Percentiles rank a stretch among this genome's conserved stretches.
Conservation (phyloP, 30 jellyfish, hydroid and myxozoan genomes). For the Hydractinia symbiolongicarpus region DNA sequence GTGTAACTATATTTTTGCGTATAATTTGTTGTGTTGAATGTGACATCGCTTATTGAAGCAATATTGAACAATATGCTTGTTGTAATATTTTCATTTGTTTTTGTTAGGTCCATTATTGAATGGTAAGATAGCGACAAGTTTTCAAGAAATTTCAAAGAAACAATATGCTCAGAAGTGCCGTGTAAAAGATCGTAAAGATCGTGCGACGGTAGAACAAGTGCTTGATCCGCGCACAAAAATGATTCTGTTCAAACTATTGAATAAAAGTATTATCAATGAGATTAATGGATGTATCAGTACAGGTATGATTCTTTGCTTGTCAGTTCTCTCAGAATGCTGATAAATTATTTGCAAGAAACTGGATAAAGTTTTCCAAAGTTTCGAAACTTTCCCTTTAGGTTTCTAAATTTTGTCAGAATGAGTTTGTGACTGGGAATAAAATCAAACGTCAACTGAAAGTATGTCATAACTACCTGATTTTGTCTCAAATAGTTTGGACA, state of each 20-base stretch:
- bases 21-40: no score
- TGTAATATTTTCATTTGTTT: no score
- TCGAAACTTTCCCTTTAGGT: neutral
- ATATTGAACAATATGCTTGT: no score
- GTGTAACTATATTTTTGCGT: no score
- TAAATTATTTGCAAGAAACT: neutral
- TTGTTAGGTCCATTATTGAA: slow-evolving; percentile 24
- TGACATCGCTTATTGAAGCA: no score
- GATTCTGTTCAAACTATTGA: slow-evolving; percentile 77
- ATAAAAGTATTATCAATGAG: slow-evolving; percentile 73
- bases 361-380: neutral
- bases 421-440: no score
- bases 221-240: slow-evolving; percentile 90
- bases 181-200: slow-evolving; percentile 78
- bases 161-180: slow-evolving; percentile 52
- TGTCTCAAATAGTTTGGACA: no score
- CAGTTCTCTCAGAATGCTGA: neutral
- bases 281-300: slow-evolving; percentile 98
- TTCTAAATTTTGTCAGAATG: no score
- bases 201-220: slow-evolving; percentile 98
- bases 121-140: slow-evolving; percentile 35
- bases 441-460: no score
- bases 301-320: slow-evolving; percentile 30
- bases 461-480: no score
- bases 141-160: slow-evolving; percentile 36